Base-by-base conservation (phyloP, 1,140 invertebrate genomes). In the Drosophila littoralis region DNA sequence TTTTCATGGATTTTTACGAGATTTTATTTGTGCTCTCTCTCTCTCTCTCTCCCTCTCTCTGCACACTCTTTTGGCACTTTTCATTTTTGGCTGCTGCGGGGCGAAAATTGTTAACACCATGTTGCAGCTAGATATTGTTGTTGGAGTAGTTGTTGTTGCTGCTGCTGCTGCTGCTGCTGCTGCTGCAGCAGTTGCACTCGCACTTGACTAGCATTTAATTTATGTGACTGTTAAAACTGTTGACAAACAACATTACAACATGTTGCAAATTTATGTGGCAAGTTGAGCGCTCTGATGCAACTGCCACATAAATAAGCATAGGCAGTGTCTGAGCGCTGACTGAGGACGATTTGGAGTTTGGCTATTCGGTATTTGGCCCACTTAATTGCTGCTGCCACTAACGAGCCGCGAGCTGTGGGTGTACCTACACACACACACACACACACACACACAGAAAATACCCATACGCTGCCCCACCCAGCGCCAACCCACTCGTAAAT, bases 161-260 rank as follows among this genome's bases (percentile, higher is more conserved):
- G 75, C 13, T 55, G 65, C 48, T 67, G n/a, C n/a, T n/a, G n/a
- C 33, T 43, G 52, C 36, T n/a, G 35, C 15, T 52, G 42, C 12
- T 15, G 48, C 69, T 64, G 75, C 32, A 45, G 76, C 67, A 68
- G 67, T 75, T 66, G 79, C 79, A 75, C 70, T 83, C 83, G 71
- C 83, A 86, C 83, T 86, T 88, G 79, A 86, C 83, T 86, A 77
- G 83, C 68, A 83, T 88, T 88, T 90, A 88, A 89, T 88, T 88
- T 88, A 89, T 89, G 80, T 89, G 84, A 75, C 77, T 80, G 85
- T 73, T 81, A 67, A 82, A 89, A 90, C 85, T 89, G 84, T 89
- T 89, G 84, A 89, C 84, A 90, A 89, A 89, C 84, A 84, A 77
- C 80, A 90, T 81, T 85, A 90, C 81, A 89, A 84, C 80, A 81